Evolutionary conservation across 2,797 vertebrate species (phyloP).

Genomic region (Chiroxiphia lanceolata): DNA sequence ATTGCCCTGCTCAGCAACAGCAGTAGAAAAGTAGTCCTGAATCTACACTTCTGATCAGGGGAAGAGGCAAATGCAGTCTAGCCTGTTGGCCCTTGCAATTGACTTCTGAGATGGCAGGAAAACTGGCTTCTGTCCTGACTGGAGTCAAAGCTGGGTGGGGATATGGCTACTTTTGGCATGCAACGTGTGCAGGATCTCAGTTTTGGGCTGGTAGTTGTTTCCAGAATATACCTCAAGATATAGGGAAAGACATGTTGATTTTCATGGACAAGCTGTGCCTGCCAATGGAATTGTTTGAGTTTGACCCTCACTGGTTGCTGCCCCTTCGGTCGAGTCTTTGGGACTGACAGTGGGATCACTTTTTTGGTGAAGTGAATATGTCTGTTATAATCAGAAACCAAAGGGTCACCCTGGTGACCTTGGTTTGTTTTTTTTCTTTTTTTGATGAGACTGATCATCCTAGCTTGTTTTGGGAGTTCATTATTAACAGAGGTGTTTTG

Average conservation of each 20-base stretch:
- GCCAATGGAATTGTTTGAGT: background rate
- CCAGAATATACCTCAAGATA: background rate
- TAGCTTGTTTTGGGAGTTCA: background rate
- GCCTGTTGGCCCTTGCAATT: background rate
- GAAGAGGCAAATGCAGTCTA: background rate
- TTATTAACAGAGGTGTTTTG: background rate
- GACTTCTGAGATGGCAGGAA: background rate
- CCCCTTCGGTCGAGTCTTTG: background rate
- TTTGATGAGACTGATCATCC: accelerated
- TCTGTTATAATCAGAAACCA: background rate
- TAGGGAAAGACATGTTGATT: background rate
- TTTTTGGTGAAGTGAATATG: background rate
- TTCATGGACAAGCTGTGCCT: background rate
- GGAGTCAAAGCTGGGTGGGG: background rate
- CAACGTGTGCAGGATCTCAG: background rate
- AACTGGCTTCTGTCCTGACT: background rate
- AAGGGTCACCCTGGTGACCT: background rate
- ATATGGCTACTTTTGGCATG: background rate
- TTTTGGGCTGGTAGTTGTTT: background rate
- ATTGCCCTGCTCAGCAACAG: background rate
- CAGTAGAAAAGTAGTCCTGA: background rate
- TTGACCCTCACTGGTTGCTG: accelerated
- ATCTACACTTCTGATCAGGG: background rate
- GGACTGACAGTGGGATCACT: background rate
- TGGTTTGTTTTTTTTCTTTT: background rate